Evolutionary conservation across 2,888 invertebrate species (phyloP).

Genomic region (Xestia c-nigrum): DNA sequence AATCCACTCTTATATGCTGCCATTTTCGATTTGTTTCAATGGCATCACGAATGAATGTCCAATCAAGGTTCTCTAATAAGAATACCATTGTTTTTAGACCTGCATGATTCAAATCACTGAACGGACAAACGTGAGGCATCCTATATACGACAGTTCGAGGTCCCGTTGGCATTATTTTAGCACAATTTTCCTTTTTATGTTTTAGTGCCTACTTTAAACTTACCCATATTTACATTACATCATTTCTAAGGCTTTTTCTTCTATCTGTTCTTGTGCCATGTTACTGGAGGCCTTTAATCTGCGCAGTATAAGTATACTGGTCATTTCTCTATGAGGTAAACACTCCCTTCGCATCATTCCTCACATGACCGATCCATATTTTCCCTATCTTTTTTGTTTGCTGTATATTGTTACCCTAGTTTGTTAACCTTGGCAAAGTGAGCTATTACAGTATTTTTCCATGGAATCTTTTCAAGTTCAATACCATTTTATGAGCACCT

Average conservation of each 20-base stretch:
- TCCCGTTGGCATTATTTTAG: neutral
- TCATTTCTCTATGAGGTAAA: neutral
- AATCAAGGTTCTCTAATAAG: slow-evolving; percentile 11
- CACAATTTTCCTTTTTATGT: slow-evolving; percentile 14
- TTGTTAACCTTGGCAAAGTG: no score
- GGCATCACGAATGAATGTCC: neutral
- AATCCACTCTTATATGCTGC: neutral
- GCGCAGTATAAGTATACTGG: no score
- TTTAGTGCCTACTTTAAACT: neutral
- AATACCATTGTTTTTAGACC: slow-evolving; percentile 17
- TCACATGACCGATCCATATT: neutral
- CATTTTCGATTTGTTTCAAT: slow-evolving; percentile 10
- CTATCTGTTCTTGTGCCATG: neutral
- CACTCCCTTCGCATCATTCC: neutral
- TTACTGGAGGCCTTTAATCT: neutral
- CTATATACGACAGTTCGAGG: neutral
- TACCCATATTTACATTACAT: neutral
- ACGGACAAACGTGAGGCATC: neutral
- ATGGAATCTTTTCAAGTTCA: slow-evolving; percentile 10
- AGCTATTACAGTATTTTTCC: neutral
- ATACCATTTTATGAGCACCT: slow-evolving; percentile 12
- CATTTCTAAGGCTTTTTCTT: neutral
- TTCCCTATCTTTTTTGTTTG: neutral
- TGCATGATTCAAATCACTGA: slow-evolving; percentile 7
- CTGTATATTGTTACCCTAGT: neutral